Conservation (phyloP, 2,113 vertebrate species). For the Micronisus gabar region DNA sequence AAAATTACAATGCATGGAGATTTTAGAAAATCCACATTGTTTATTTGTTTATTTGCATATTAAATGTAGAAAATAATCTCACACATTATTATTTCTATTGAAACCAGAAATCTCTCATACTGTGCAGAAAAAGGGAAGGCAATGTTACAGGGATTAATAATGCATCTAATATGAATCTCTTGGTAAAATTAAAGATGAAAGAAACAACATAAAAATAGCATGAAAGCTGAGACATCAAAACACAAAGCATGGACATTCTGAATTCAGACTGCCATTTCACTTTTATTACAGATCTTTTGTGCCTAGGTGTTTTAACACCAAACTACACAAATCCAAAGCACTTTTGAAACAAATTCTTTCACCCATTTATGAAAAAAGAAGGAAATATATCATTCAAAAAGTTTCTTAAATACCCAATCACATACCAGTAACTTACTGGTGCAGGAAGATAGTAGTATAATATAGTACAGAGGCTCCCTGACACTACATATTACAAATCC, state of each 20-base stretch:
- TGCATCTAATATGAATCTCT: constrained; percentile 29
- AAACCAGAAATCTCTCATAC: neutral
- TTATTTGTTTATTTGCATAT: neutral
- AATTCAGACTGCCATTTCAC: neutral
- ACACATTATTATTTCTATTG: neutral
- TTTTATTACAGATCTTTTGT: neutral
- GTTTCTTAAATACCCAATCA: neutral
- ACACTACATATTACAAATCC: neutral
- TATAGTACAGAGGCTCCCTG: neutral
- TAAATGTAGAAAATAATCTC: constrained; percentile 34
- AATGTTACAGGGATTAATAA: constrained; percentile 25
- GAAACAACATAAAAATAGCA: constrained; percentile 31
- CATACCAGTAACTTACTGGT: neutral
- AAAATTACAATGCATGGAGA: constrained; percentile 15
- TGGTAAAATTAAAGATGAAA: constrained; percentile 51
- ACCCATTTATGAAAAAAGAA: neutral
- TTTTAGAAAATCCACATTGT: constrained; percentile 8
- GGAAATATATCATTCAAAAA: neutral
- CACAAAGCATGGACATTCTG: neutral
- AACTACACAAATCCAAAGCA: neutral
- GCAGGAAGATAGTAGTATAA: neutral
- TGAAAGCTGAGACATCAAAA: constrained; percentile 17
- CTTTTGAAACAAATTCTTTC: neutral
- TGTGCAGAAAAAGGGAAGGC: neutral
- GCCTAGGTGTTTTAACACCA: neutral